Percentiles rank a stretch among this genome's conserved stretches.
phyloP scores from a whole-genome alignment of 2,888 invertebrate species.

The Drosophila melanosoma region DNA sequence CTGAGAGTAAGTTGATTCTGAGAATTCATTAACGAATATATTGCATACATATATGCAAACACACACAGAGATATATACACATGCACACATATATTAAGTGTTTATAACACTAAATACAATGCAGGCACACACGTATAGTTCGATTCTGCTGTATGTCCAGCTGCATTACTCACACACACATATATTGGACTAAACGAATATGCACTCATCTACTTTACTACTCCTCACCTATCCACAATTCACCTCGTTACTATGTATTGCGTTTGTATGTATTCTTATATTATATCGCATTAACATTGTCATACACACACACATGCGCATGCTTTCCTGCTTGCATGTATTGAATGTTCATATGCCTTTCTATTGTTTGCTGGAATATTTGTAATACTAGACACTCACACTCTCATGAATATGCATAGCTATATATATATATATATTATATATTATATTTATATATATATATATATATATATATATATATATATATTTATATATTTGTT shows the following conservation, averaged over 20 bases:
- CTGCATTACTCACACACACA: not conserved
- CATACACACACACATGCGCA: not conserved
- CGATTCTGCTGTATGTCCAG: not conserved
- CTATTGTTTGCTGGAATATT: not conserved
- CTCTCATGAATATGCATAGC: not conserved
- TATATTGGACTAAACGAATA: not conserved
- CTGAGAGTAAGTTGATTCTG: not conserved
- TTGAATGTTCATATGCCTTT: not conserved
- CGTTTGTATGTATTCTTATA: not conserved
- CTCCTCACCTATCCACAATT: not conserved
- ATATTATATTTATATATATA: not conserved
- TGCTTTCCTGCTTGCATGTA: not conserved
- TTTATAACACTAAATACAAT: not conserved
- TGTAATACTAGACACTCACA: not conserved
- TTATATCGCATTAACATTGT: constrained; percentile 2
- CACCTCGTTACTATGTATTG: not conserved
- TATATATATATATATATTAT: not conserved
- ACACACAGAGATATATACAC: not conserved
- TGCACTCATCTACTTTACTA: not conserved
- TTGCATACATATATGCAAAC: not conserved
- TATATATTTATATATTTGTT: not conserved
- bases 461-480: not conserved
- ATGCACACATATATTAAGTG: not conserved
- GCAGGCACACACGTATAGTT: not conserved
- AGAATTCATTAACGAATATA: constrained; percentile 36